Evolutionary conservation across 1,140 invertebrate genomes (phyloP).

Genomic region (Radopholus similis): DNA sequence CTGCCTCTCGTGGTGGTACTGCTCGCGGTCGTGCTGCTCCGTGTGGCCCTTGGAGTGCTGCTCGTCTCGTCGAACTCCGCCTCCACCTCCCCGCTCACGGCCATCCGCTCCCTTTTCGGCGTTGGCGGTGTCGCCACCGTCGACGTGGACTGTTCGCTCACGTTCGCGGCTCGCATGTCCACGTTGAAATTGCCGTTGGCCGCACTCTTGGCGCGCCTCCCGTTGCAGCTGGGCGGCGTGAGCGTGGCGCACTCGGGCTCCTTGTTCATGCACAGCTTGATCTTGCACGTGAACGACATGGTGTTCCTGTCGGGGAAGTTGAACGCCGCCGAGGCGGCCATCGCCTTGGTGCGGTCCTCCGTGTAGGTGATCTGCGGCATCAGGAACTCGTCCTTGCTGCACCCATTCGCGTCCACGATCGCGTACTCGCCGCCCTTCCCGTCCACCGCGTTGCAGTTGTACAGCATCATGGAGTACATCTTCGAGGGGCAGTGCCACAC

Average conservation of each 20-base stretch:
- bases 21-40: background rate
- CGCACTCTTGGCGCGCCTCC: background rate
- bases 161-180: background rate
- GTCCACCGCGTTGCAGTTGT: slow-evolving; percentile 50
- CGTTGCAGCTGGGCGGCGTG: slow-evolving; percentile 49
- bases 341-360: slow-evolving; percentile 41
- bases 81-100: background rate
- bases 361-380: slow-evolving; percentile 53
- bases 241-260: slow-evolving; percentile 41
- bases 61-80: background rate
- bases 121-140: slow-evolving; percentile 25
- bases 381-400: slow-evolving; percentile 46
- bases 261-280: slow-evolving; percentile 42
- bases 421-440: slow-evolving; percentile 44
- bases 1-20: background rate
- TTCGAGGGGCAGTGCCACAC: slow-evolving; percentile 49
- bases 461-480: slow-evolving; percentile 52
- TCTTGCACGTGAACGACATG: slow-evolving; percentile 53
- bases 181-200: slow-evolving; percentile 20
- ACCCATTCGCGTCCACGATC: slow-evolving; percentile 55
- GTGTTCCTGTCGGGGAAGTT: slow-evolving; percentile 54
- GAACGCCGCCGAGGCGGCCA: slow-evolving; percentile 53
- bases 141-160: slow-evolving; percentile 7
- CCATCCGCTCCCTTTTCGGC: background rate
- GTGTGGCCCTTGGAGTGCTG: slow-evolving; percentile 1